Evolutionary conservation across 2,888 invertebrate species (phyloP), one percentile per base, ranked within the genome.

Genomic region (Andrena camellia): DNA sequence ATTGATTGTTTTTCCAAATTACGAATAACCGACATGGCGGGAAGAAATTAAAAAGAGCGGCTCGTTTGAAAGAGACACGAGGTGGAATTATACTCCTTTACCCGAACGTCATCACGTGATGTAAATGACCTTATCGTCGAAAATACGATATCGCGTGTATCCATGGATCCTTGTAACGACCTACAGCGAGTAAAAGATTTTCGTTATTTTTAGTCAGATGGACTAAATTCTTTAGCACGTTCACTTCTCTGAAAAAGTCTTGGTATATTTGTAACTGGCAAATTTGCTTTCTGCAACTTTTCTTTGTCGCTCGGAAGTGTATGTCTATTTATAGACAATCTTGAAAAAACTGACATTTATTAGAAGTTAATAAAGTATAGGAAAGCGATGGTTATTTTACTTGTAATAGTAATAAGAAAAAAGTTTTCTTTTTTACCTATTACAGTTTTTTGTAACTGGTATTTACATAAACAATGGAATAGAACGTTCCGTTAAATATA

Each of bases 91-190:
- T 4, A 4, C 17, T 20, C 76, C 26, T 68, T 33, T 59, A 10
- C 67, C 26, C 31, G 26, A 66, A 31, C 60, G 79, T 81, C 68
- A 81, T 69, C 63, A 13, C 52, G 13, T 52, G 42, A 71, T 87
- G 87, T 87, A 86, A 89, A 86, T 73, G 87, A 90, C 87, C 87
- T 80, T 80, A 54, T 66, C 78, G 73, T 81, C 76, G 63, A 77
- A 72, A 82, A 82, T 74, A 71, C 62, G 71, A 81, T 79, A 81
- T 77, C 64, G 73, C 60, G 63, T 75, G 67, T 13, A 70, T 57
- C 72, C 54, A 60, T 33, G 59, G 67, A 83, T 88, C 84, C 86
- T 89, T 87, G 81, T 64, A 67, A 69, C 73, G 88, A 89, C 88
- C 86, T 90, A 84, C 66, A 73, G 2, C 31, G n/a, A 54, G 23